A percentile compares a stretch with the other conserved stretches of the same genome.
phyloP scores from a whole-genome alignment of 2,113 vertebrate genomes.

The Cyphotilapia sp. region DNA sequence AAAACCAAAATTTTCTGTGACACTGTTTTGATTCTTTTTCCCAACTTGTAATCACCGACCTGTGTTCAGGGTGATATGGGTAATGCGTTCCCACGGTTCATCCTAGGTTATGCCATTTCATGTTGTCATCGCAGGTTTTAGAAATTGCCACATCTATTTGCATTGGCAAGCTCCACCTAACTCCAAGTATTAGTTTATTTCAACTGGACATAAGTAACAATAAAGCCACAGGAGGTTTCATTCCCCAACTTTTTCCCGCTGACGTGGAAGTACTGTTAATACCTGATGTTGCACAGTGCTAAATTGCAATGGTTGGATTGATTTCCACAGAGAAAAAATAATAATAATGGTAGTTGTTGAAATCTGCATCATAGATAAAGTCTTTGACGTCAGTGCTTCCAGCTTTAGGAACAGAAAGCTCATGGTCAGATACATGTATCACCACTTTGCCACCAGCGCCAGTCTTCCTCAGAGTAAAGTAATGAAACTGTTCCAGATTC shows the following conservation, averaged over 20 bases:
- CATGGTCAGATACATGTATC: not conserved
- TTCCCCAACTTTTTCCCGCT: not conserved
- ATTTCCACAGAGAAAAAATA: not conserved
- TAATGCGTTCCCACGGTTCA: not conserved
- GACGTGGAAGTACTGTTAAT: not conserved
- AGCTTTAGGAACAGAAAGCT: not conserved
- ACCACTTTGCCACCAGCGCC: not conserved
- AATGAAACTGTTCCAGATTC: not conserved
- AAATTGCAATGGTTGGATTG: not conserved
- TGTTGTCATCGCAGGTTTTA: not conserved
- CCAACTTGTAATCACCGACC: not conserved
- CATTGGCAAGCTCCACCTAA: not conserved
- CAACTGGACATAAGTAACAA: not conserved
- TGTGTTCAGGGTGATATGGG: not conserved
- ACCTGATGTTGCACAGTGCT: not conserved
- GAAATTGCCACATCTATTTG: not conserved
- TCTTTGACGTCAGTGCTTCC: not conserved
- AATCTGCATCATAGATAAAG: not conserved
- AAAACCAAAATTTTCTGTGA: not conserved
- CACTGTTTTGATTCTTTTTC: not conserved
- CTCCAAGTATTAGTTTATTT: not conserved
- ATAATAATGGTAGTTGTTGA: not conserved
- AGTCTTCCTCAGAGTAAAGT: not conserved
- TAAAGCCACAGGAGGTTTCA: not conserved
- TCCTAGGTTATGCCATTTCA: not conserved